Base-by-base conservation (phyloP, 2,113 vertebrate species). In the Barbus barbus region DNA sequence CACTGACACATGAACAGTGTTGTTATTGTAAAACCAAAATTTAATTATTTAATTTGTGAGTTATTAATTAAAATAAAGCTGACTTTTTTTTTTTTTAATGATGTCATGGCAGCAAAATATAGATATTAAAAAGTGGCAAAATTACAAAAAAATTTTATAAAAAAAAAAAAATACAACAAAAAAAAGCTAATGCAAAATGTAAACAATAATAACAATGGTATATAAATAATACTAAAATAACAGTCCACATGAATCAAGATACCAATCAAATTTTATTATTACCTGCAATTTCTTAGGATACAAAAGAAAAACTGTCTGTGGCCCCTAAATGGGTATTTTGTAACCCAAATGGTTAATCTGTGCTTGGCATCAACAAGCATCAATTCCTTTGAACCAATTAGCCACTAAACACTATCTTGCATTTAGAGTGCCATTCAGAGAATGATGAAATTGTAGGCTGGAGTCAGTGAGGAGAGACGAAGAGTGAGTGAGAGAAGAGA, bases 361-460 rank as follows among this genome's bases (percentile, higher is more conserved):
- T 36, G 31, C 20, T 20, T 58, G 76, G 6, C 76, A 78, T 78
- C 36, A 24, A 53, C 76, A 78, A 24, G 13, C 74, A 77, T 56
- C 53, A 60, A 12, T 78, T 78, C 75, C 33, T 78, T 38, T 44
- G 76, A 78, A 61, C 33, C 76, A 78, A 78, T 78, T 61, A 78
- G 56, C n/a, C 4, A 2, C 76, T 61, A 78, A 78, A 78, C 76
- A 78, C 76, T 9, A 61, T 78, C 33, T 78, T 78, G 33, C 33
- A 18, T 1, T 41, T 13, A 78, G 53, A 60, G 76, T 24, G 76
- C 76, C 53, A 78, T 36, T 78, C 76, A 61, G 33, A 61, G 69
- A 72, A 78, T 61, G 76, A 61, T 61, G 33, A 61, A 78, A 78
- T 41, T 78, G 73, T 77, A 78, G 33, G n/a, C 76, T 61, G 53